A percentile compares a stretch with the other conserved stretches of the same genome.
These are phyloP conservation scores for Cactoblastis cactorum DNA, from an alignment of 2,888 invertebrate species.

Conservation along the genomic window DNA sequence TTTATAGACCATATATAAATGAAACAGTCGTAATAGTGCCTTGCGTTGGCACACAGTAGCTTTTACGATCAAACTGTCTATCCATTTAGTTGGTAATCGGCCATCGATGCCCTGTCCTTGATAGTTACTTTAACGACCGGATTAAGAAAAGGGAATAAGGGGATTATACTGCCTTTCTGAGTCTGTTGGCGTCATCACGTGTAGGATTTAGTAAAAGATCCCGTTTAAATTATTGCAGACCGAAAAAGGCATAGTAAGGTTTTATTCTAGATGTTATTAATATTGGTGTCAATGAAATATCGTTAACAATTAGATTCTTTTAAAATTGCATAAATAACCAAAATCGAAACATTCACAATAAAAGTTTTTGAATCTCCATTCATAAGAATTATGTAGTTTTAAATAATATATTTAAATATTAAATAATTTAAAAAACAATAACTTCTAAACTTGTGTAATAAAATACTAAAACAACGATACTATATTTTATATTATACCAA, in stretches of 20 bases:
- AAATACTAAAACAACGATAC: no score
- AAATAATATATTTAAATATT: no score
- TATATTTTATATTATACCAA: no score
- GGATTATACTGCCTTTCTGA: background rate
- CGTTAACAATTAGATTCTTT: no score
- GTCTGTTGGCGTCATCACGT: background rate
- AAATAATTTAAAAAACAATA: no score
- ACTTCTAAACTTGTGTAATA: no score
- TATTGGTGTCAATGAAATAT: no score
- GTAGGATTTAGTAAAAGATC: background rate
- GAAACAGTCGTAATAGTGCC: slow-evolving; percentile 51
- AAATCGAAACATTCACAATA: no score
- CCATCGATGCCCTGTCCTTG: slow-evolving; percentile 27
- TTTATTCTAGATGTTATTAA: background rate
- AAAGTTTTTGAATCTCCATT: no score
- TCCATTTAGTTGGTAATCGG: slow-evolving; percentile 38
- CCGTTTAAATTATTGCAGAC: background rate
- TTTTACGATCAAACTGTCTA: slow-evolving; percentile 53
- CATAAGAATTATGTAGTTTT: no score
- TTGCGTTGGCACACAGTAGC: slow-evolving; percentile 43
- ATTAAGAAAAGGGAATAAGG: slow-evolving; percentile 5
- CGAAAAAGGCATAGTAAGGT: background rate
- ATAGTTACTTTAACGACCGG: slow-evolving; percentile 11
- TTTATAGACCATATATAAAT: slow-evolving; percentile 22
- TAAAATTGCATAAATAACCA: no score